Percentiles rank a stretch among this genome's conserved stretches.
These are phyloP conservation scores for Prunella himalayana DNA, from an alignment of 2,113 vertebrate genomes.

Conservation along the genomic window DNA sequence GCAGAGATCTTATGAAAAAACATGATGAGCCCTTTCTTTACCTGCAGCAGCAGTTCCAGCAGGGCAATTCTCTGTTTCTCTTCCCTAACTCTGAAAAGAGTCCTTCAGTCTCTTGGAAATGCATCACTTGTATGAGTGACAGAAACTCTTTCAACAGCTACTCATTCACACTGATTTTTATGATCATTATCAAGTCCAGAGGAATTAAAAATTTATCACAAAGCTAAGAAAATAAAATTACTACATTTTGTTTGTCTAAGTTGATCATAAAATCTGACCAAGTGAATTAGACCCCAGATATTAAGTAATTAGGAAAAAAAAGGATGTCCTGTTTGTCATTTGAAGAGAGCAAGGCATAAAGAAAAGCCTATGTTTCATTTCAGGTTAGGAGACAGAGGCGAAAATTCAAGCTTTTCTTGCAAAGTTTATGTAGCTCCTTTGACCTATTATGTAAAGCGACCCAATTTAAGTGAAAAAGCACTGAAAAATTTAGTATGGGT, in stretches of 20 bases:
- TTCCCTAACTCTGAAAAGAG: background rate
- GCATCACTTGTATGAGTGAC: background rate
- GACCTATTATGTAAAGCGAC: conserved; percentile 10
- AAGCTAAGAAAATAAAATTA: conserved; percentile 61
- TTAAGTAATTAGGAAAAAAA: conserved; percentile 42
- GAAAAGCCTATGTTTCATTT: background rate
- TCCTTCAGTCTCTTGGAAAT: background rate
- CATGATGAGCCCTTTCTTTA: background rate
- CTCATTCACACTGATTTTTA: background rate
- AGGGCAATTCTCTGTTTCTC: background rate
- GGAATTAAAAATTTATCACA: conserved; percentile 47
- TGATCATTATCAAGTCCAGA: conserved; percentile 13
- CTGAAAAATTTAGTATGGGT: background rate
- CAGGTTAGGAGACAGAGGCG: background rate
- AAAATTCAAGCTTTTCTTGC: background rate
- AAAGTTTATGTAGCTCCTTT: background rate
- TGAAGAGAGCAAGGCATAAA: background rate
- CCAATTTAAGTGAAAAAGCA: background rate
- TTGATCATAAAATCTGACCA: conserved; percentile 28
- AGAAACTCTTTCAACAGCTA: conserved; percentile 42
- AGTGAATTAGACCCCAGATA: conserved; percentile 35
- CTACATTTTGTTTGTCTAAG: conserved; percentile 42
- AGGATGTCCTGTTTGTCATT: background rate
- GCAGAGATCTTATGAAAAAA: background rate
- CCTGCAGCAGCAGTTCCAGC: background rate